phyloP scores from a whole-genome alignment of 1,140 invertebrate species.

The Chymomyza costata region DNA sequence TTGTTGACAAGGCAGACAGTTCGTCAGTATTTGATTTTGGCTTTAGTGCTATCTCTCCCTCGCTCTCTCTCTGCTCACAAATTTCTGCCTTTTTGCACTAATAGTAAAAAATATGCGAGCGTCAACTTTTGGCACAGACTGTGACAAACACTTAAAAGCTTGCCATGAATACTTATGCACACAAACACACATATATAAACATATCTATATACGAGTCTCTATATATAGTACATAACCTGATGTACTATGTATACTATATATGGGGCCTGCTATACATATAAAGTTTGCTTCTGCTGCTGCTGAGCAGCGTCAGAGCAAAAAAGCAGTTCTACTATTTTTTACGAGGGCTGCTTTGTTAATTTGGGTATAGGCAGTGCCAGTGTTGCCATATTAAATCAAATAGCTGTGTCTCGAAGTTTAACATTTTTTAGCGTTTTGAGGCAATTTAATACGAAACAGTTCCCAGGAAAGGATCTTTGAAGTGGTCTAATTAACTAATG shows the following conservation, averaged over 20 bases:
- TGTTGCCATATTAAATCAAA: too few relatives aligned
- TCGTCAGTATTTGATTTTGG: constrained; percentile 68
- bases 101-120: constrained; percentile 59
- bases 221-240: too few relatives aligned
- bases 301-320: neutral
- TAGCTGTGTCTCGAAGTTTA: too few relatives aligned
- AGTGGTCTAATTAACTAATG: too few relatives aligned
- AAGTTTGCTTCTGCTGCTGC: constrained; percentile 2
- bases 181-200: constrained; percentile 16
- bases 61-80: constrained; percentile 33
- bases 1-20: constrained; percentile 55
- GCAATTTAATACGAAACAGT: too few relatives aligned
- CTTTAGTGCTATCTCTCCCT: constrained; percentile 30
- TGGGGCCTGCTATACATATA: too few relatives aligned
- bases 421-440: too few relatives aligned
- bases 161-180: constrained; percentile 59
- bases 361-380: too few relatives aligned
- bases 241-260: too few relatives aligned
- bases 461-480: too few relatives aligned
- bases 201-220: constrained; percentile 10
- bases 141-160: constrained; percentile 64
- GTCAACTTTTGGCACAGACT: constrained; percentile 41
- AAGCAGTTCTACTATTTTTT: too few relatives aligned
- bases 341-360: too few relatives aligned
- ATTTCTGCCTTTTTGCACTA: constrained; percentile 47